These are phyloP conservation scores for Panthera leo DNA, from an alignment of 2,113 vertebrate genomes.

Conservation along the genomic window DNA sequence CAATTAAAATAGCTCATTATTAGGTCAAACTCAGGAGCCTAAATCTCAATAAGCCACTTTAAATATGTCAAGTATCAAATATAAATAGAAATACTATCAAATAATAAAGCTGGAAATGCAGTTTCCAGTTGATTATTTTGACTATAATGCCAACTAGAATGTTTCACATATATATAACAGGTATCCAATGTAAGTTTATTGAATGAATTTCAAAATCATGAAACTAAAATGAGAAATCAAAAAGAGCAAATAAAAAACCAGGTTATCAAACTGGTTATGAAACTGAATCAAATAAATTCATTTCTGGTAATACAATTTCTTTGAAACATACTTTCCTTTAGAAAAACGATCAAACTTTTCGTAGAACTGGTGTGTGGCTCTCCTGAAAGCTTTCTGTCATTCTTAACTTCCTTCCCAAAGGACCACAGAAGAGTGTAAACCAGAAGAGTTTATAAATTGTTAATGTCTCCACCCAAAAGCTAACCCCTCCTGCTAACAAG, in stretches of 20 bases:
- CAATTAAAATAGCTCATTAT: neutral
- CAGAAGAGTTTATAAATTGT: neutral
- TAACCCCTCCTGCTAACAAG: constrained; percentile 24
- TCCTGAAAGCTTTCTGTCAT: constrained; percentile 46
- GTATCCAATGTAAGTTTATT: neutral
- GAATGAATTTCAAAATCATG: constrained; percentile 51
- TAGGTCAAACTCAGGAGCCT: neutral
- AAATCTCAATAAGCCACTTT: neutral
- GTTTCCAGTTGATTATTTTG: neutral
- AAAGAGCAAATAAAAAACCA: constrained; percentile 46
- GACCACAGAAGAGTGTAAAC: neutral
- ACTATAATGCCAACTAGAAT: neutral
- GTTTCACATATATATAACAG: neutral
- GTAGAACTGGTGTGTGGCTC: constrained; percentile 46
- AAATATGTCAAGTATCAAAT: neutral
- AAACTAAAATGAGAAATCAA: constrained; percentile 58
- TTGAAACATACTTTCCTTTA: constrained; percentile 66
- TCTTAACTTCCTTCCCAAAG: constrained; percentile 66
- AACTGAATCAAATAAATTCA: constrained; percentile 61
- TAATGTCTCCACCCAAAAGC: constrained; percentile 18
- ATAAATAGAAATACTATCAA: constrained; percentile 28
- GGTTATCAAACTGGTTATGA: constrained; percentile 52
- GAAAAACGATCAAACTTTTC: constrained; percentile 60
- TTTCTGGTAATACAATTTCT: constrained; percentile 70
- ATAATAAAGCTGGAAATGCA: neutral